Percentiles rank a stretch among this genome's conserved stretches.
phyloP scores from a whole-genome alignment of 2,113 vertebrate genomes.

The Ursus arctos region DNA sequence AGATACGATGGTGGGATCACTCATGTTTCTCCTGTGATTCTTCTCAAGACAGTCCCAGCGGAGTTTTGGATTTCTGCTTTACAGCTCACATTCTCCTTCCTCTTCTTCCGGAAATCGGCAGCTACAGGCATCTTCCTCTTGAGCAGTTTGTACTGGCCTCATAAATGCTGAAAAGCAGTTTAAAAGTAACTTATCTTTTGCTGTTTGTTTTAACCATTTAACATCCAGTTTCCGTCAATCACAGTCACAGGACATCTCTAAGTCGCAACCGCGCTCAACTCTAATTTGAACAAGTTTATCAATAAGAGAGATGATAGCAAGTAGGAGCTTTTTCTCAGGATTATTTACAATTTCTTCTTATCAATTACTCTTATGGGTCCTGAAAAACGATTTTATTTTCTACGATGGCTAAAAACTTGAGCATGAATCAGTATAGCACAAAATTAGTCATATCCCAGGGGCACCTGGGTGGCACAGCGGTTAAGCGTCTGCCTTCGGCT shows the following conservation, averaged over 20 bases:
- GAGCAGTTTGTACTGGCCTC: slow-evolving; percentile 70
- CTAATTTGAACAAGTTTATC: neutral
- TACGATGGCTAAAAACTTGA: neutral
- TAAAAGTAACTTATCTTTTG: neutral
- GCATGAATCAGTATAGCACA: neutral
- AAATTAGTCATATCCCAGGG: neutral
- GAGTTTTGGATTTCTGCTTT: neutral
- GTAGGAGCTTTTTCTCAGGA: neutral
- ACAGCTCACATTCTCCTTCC: slow-evolving; percentile 86
- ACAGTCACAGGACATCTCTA: neutral
- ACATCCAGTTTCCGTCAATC: neutral
- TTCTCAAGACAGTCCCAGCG: neutral
- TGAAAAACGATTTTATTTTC: neutral
- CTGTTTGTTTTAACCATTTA: neutral
- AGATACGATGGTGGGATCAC: accelerated
- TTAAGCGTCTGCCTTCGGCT: too few relatives aligned
- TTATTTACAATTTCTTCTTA: neutral
- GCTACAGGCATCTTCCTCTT: slow-evolving; percentile 91
- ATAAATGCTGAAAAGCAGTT: slow-evolving; percentile 73
- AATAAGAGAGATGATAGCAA: neutral
- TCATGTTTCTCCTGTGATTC: neutral
- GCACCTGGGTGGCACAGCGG: too few relatives aligned
- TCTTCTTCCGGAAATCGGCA: slow-evolving; percentile 94
- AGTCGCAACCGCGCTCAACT: neutral
- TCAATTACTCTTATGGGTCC: neutral